phyloP scores from a whole-genome alignment of 2,888 invertebrate genomes.

The Cepaea hortensis region DNA sequence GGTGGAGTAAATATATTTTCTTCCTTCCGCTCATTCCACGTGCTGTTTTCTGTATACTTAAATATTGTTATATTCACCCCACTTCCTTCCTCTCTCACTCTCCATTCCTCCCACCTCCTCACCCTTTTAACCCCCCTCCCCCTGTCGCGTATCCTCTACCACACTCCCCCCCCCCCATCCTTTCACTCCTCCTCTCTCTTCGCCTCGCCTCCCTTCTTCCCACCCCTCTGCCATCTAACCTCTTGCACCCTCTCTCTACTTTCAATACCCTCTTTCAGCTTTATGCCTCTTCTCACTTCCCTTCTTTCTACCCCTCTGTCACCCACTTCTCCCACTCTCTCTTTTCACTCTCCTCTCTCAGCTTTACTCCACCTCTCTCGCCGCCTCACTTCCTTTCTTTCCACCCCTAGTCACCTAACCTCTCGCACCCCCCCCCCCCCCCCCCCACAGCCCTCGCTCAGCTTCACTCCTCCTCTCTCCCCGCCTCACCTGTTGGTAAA shows the following conservation, averaged over 20 bases:
- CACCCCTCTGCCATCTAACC: not conserved
- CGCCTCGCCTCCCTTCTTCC: not conserved
- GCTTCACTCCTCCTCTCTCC: not conserved
- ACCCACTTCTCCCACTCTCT: not conserved
- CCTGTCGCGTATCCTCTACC: not conserved
- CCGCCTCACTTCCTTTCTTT: not conserved
- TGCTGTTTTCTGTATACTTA: not conserved
- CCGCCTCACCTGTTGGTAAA: conserved; percentile 73
- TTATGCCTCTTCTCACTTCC: not conserved
- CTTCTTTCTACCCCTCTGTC: not conserved
- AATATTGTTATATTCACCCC: not conserved
- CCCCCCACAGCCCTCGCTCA: not conserved
- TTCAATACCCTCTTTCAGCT: not conserved
- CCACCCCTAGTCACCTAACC: not conserved
- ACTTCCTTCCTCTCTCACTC: not conserved
- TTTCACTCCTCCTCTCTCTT: not conserved
- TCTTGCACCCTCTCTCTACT: not conserved
- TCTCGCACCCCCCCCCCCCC: conserved; percentile 6
- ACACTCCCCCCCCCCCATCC: not conserved
- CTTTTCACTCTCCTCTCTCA: not conserved
- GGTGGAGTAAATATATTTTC: not conserved
- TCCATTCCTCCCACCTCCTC: not conserved
- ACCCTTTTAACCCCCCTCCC: not conserved
- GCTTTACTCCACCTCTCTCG: not conserved
- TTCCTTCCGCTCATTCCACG: not conserved